A percentile compares a stretch with the other conserved stretches of the same genome.
These are phyloP conservation scores for Corythornis vintsioides DNA, from an alignment of 2,113 vertebrate species.

Conservation along the genomic window DNA sequence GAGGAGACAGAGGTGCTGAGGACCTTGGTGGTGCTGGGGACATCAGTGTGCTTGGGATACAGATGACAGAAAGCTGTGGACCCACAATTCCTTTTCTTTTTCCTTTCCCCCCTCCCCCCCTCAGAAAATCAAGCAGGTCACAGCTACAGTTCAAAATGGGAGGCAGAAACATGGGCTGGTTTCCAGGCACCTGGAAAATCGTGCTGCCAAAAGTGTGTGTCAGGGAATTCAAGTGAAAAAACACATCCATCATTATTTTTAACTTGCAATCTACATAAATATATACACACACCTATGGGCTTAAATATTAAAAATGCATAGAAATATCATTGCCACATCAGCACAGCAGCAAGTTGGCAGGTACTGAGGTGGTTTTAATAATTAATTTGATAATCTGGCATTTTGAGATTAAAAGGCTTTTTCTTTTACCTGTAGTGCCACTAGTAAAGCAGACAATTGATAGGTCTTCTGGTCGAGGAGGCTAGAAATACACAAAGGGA, in stretches of 20 bases:
- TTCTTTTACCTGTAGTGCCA: conserved; percentile 89
- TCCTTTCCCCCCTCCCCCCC: background rate
- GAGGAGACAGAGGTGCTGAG: background rate
- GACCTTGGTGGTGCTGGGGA: background rate
- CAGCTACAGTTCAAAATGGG: background rate
- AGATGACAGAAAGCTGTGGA: background rate
- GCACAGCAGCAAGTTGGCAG: background rate
- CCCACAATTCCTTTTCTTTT: background rate
- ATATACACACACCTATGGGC: background rate
- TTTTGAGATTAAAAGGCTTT: background rate
- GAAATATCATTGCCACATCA: background rate
- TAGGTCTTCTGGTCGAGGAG: conserved; percentile 89
- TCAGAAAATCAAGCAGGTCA: background rate
- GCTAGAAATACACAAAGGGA: conserved; percentile 74
- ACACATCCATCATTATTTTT: background rate
- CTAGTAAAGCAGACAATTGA: conserved; percentile 97
- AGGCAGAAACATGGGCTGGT: background rate
- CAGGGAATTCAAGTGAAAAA: background rate
- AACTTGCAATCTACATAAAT: background rate
- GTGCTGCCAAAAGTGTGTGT: background rate
- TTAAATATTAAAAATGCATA: background rate
- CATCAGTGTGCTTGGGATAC: background rate
- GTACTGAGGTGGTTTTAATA: background rate
- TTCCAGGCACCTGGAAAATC: background rate
- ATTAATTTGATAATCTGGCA: background rate